Evolutionary conservation across 2,113 vertebrate genomes (phyloP).

Genomic region (Grantiella picta): DNA sequence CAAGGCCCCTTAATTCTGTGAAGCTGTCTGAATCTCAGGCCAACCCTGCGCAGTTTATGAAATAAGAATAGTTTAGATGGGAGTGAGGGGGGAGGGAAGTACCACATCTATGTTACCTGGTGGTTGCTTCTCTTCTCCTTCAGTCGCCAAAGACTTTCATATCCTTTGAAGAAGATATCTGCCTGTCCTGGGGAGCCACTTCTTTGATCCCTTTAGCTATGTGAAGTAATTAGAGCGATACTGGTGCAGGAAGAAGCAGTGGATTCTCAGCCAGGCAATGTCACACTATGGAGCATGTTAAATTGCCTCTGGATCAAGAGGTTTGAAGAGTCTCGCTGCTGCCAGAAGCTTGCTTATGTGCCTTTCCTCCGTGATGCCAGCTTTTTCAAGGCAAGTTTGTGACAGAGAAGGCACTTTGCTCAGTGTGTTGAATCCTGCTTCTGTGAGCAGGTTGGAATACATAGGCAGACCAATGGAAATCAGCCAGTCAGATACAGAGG

Average conservation of each 20-base stretch:
- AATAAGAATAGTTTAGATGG: slow-evolving; percentile 38
- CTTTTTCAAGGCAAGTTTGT: slow-evolving; percentile 81
- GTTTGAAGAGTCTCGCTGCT: slow-evolving; percentile 81
- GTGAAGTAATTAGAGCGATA: slow-evolving; percentile 40
- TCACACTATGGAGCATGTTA: slow-evolving; percentile 30
- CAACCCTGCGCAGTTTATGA: neutral
- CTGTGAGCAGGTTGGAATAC: slow-evolving; percentile 79
- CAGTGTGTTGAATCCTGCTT: slow-evolving; percentile 83
- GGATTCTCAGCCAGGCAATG: slow-evolving; percentile 21
- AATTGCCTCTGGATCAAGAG: slow-evolving; percentile 67
- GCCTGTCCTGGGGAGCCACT: slow-evolving; percentile 39
- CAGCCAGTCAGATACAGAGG: slow-evolving; percentile 88
- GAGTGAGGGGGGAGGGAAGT: neutral
- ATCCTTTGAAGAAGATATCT: slow-evolving; percentile 20
- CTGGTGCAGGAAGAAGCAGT: slow-evolving; percentile 54
- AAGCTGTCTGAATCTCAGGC: neutral
- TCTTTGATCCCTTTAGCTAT: slow-evolving; percentile 39
- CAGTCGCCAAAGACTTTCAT: neutral
- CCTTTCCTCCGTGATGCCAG: slow-evolving; percentile 87
- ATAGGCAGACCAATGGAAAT: slow-evolving; percentile 91
- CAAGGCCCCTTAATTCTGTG: neutral
- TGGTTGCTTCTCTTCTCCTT: slow-evolving; percentile 50
- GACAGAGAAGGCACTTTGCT: slow-evolving; percentile 85
- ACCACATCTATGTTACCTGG: slow-evolving; percentile 16
- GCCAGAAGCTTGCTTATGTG: slow-evolving; percentile 85